Base-by-base conservation (phyloP, 2,113 vertebrate genomes). In the Polyodon spathula region DNA sequence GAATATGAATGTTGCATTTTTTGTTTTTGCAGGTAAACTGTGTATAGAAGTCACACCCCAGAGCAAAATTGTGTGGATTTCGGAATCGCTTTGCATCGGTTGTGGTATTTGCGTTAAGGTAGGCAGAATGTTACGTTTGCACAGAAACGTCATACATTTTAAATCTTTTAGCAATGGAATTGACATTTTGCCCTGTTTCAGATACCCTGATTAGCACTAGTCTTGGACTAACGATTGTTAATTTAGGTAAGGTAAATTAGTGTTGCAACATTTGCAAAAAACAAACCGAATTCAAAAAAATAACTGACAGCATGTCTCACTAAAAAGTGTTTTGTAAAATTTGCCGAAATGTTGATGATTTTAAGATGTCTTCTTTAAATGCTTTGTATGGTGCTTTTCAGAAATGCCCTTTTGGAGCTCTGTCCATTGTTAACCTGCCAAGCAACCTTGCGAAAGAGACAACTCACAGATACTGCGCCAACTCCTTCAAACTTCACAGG, bases 61-160 rank as follows among this genome's bases (percentile, higher is more conserved):
- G 75, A 89, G 84, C 82, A 99, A 99, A 79, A 94, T 97, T 66
- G 93, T 75, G 4, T 97, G 94, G 94, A 97, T 98, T 85, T 99
- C 96, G 1, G 96, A 99, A 86, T 94, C 94, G 5, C 92, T 99
- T 64, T 99, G 96, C 77, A 99, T 98, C 76, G 96, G 96, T 63
- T 97, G 93, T 68, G 96, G 96, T 72, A 99, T 99, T 86, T 99
- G 96, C 85, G 88, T 99, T 76, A 99, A 99, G 91, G 96, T 99
- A 81, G 27, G 27, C 27, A 27, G 27, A 27, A 27, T 27, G 3
- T 27, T 27, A 27, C 3, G 3, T 27, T 27, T 27, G 27, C 27
- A 2, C 27, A 27, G 3, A 27, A 27, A 27, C 27, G 27, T 27
- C 27, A 27, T 27, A 27, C 27, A 1, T 27, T 27, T n/a, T n/a